These are phyloP conservation scores for Amiota communis DNA, from an alignment of 2,888 invertebrate species.

Conservation along the genomic window DNA sequence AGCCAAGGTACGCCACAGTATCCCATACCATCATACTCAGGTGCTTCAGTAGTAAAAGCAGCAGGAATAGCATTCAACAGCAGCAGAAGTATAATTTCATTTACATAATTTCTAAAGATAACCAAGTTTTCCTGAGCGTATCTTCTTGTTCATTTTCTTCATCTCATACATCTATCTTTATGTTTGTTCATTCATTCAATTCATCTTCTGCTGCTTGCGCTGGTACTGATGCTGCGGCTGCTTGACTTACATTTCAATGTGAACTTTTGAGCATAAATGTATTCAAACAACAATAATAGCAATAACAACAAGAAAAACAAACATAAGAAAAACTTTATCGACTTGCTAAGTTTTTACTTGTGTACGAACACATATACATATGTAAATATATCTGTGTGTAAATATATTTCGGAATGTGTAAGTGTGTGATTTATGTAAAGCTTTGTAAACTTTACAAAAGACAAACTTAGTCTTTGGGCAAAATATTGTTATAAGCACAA, in stretches of 20 bases:
- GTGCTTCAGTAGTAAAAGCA: too few species aligned
- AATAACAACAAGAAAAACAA: neutral
- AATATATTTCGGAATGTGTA: neutral
- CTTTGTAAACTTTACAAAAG: slow-evolving; percentile 24
- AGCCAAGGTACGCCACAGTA: neutral
- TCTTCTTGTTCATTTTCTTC: too few species aligned
- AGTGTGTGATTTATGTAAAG: slow-evolving; percentile 27
- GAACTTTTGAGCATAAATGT: slow-evolving; percentile 1
- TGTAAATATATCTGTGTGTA: neutral
- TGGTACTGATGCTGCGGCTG: too few species aligned
- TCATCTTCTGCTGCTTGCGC: neutral
- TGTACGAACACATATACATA: too few species aligned
- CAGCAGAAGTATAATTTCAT: slow-evolving; percentile 11
- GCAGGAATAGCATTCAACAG: neutral
- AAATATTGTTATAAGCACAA: slow-evolving; percentile 3
- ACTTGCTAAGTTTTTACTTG: slow-evolving; percentile 8
- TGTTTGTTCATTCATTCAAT: too few species aligned
- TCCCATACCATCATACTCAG: too few species aligned
- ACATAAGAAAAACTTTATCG: neutral
- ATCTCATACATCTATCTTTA: too few species aligned
- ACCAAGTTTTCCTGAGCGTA: too few species aligned
- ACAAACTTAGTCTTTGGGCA: slow-evolving; percentile 19
- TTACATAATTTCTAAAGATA: slow-evolving; percentile 17
- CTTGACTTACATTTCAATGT: neutral
- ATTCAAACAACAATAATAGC: neutral